A percentile compares a stretch with the other conserved stretches of the same genome.
phyloP scores from a whole-genome alignment of 2,888 invertebrate species.

The Platypus cylindrus region DNA sequence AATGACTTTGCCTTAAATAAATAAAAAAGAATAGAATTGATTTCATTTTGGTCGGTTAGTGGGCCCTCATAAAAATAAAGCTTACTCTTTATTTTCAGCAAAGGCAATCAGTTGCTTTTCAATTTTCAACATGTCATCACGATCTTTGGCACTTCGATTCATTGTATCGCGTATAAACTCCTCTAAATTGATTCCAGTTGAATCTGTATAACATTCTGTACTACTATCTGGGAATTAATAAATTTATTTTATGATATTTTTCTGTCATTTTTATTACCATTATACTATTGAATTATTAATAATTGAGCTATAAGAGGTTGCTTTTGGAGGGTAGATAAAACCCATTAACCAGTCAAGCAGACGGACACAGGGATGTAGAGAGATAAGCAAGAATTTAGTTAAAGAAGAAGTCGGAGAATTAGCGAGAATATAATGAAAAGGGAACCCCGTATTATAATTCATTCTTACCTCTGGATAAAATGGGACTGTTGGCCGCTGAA shows the following conservation, averaged over 20 bases:
- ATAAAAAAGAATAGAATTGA: not conserved
- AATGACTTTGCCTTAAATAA: slow-evolving; percentile 50
- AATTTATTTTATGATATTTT: too few species aligned
- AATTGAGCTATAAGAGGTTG: too few species aligned
- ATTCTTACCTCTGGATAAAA: slow-evolving; percentile 43
- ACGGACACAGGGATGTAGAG: too few species aligned
- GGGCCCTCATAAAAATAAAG: not conserved
- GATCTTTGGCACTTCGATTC: slow-evolving; percentile 81
- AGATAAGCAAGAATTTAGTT: too few species aligned
- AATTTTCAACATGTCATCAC: slow-evolving; percentile 70
- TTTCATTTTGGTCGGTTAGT: not conserved
- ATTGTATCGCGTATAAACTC: slow-evolving; percentile 82
- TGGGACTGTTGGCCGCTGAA: slow-evolving; percentile 41
- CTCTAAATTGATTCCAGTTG: slow-evolving; percentile 69
- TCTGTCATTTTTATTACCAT: too few species aligned
- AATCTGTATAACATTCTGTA: slow-evolving; percentile 61
- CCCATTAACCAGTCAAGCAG: too few species aligned
- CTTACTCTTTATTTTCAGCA: slow-evolving; percentile 69
- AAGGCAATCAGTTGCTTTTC: slow-evolving; percentile 78
- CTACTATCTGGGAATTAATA: slow-evolving; percentile 63
- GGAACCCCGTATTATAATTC: too few species aligned
- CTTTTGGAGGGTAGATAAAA: too few species aligned
- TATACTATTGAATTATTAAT: too few species aligned
- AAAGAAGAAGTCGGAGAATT: not conserved
- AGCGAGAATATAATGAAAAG: not conserved